Conservation (phyloP, 2,888 invertebrate genomes). For the Coleophora flavipennella region DNA sequence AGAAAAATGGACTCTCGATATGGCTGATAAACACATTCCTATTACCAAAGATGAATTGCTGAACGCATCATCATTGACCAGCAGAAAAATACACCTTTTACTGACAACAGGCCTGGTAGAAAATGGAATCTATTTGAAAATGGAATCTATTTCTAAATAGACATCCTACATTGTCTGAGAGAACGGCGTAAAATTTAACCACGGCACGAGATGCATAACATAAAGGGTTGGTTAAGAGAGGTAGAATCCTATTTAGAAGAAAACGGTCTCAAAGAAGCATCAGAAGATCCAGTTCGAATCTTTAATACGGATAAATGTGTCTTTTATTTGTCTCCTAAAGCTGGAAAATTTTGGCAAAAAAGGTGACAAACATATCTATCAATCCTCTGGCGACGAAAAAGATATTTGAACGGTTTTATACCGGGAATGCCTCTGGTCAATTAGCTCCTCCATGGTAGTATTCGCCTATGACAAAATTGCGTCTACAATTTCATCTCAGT, state of each 20-base stretch:
- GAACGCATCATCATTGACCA: conserved; percentile 13
- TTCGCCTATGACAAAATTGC: conserved; percentile 15
- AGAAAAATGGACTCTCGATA: conserved; percentile 20
- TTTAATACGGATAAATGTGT: conserved; percentile 15
- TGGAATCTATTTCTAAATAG: conserved; percentile 24
- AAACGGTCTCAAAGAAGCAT: conserved; percentile 1
- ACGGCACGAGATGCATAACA: conserved; percentile 10
- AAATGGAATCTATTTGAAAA: too few species aligned
- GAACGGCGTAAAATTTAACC: conserved; percentile 9
- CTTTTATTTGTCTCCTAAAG: conserved; percentile 34
- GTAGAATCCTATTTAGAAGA: neutral
- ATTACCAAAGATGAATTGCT: conserved; percentile 26
- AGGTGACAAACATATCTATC: conserved; percentile 12
- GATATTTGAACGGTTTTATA: conserved; percentile 19
- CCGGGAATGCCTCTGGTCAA: conserved; percentile 16
- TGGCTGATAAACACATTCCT: conserved; percentile 26
- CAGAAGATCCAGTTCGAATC: conserved; percentile 10
- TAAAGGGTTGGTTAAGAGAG: neutral
- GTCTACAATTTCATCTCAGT: conserved; percentile 7
- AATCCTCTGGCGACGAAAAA: conserved; percentile 19
- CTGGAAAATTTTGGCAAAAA: conserved; percentile 18
- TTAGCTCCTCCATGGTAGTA: conserved; percentile 18
- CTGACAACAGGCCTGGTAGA: conserved; percentile 26
- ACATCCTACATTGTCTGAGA: conserved; percentile 9
- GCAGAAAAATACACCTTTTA: conserved; percentile 14